A percentile compares a stretch with the other conserved stretches of the same genome.
Evolutionary conservation across 1,140 invertebrate genomes (phyloP).

Genomic region (Pemphigus obesinymphae): DNA sequence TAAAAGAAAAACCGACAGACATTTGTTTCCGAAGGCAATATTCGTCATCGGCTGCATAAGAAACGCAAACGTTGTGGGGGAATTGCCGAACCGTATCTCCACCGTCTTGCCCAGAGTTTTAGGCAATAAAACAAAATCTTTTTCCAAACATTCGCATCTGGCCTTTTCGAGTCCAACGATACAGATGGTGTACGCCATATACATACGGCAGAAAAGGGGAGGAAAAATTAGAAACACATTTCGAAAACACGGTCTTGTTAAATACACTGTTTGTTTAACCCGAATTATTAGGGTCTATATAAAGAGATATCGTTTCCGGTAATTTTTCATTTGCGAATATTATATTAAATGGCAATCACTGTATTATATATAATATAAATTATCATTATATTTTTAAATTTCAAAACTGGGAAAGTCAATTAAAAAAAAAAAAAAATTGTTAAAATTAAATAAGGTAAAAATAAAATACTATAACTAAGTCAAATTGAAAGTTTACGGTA

Average conservation of each 20-base stretch:
- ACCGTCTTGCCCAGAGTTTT: neutral
- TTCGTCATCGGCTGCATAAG: slow-evolving; percentile 4
- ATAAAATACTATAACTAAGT: too few species aligned
- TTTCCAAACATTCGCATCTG: slow-evolving; percentile 34
- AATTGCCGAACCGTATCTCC: slow-evolving; percentile 13
- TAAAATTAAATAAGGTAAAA: too few species aligned
- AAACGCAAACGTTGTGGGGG: neutral
- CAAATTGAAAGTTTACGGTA: too few species aligned
- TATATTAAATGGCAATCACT: too few species aligned
- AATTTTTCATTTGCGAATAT: neutral
- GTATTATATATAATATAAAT: too few species aligned
- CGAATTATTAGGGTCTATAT: neutral
- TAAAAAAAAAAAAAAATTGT: too few species aligned
- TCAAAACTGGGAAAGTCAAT: too few species aligned
- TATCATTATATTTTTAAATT: too few species aligned
- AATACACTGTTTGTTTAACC: slow-evolving; percentile 32
- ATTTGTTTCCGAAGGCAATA: slow-evolving; percentile 10
- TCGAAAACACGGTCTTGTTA: slow-evolving; percentile 8
- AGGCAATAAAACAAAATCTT: slow-evolving; percentile 32
- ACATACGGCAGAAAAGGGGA: neutral
- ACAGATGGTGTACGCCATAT: neutral
- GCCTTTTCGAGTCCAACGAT: neutral
- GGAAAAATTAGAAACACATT: slow-evolving; percentile 35
- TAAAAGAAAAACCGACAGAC: neutral
- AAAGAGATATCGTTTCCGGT: neutral